Evolutionary conservation across 2,888 invertebrate species (phyloP), one percentile per base, ranked within the genome.

Genomic region (Agrotis clavis): DNA sequence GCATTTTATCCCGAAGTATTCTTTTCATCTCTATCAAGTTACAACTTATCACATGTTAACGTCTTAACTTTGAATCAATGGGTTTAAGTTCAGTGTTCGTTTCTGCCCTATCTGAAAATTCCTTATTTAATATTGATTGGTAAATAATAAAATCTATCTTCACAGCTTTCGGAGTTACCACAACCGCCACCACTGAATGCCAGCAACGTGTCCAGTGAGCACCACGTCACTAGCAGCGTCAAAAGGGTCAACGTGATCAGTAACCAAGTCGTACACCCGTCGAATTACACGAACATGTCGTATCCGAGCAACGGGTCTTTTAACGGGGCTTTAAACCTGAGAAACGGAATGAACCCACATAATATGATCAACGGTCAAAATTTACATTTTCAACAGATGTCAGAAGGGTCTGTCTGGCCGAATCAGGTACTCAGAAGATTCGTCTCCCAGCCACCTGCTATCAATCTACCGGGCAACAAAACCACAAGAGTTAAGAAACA

Each of bases 401-500:
- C 82, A 16, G 70, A 76, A 9, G 79, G 61, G 35, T 18, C 71
- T 3, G 41, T 62, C 25, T 72, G 74, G 71, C 69, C 74, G 35
- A 81, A 81, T 69, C 85, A 81, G 68, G 48, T 73, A 18, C 60
- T 77, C 1, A 74, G 69, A 35, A 82, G 85, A 81, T 79, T 78
- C 16, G 75, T 82, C 13, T n/a, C 71, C 14, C 87, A 86, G 70
- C 30, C 86, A n/a, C 53, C 77, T 18, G 67, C 61, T 13, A 11
- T 41, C 41, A 41, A 11, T 88, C 86, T 85, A 83, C 45, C 7
- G 41, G 81, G 67, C 3, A 81, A 76, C 51, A 92, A 90, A 79
- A 61, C 87, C 6, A 73, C 74, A 18, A 87, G 86, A 67, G 84
- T 89, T 0, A 92, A 91, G 60, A 94, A 94, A 79, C 92, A 88